Conservation (phyloP, 2,888 invertebrate species). For the Dolichopus griseipennis region DNA sequence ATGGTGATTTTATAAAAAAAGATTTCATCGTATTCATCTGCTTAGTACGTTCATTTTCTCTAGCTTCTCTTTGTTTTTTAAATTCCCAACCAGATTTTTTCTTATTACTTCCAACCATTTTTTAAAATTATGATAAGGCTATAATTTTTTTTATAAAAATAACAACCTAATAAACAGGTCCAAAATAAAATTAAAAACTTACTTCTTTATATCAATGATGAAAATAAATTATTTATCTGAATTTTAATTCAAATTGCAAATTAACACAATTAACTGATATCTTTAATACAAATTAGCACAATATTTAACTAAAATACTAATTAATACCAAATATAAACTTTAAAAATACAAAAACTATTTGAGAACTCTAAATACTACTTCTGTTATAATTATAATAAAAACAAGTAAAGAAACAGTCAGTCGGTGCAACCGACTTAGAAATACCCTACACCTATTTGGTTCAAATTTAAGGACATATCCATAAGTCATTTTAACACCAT, state of each 20-base stretch:
- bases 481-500: no score
- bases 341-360: constrained; percentile 9
- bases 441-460: no score
- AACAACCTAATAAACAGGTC: neutral
- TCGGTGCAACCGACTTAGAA: no score
- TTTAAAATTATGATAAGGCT: constrained; percentile 10
- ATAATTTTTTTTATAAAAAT: constrained; percentile 5
- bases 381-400: neutral
- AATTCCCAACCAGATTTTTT: constrained; percentile 11
- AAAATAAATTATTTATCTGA: constrained; percentile 9
- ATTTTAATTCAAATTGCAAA: constrained; percentile 5
- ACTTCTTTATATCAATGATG: constrained; percentile 7
- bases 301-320: constrained; percentile 7
- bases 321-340: constrained; percentile 9
- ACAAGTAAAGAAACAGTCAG: no score
- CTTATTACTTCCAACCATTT: constrained; percentile 10
- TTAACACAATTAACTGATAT: constrained; percentile 8
- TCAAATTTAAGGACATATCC: no score
- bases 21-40: constrained; percentile 9
- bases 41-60: constrained; percentile 11
- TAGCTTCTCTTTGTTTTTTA: constrained; percentile 8
- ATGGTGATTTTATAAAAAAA: constrained; percentile 10
- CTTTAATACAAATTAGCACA: constrained; percentile 7
- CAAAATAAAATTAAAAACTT: constrained; percentile 10
- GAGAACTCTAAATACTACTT: constrained; percentile 8